Evolutionary conservation across 2,888 invertebrate species (phyloP).

Genomic region (Scaptomyza caliginosa): DNA sequence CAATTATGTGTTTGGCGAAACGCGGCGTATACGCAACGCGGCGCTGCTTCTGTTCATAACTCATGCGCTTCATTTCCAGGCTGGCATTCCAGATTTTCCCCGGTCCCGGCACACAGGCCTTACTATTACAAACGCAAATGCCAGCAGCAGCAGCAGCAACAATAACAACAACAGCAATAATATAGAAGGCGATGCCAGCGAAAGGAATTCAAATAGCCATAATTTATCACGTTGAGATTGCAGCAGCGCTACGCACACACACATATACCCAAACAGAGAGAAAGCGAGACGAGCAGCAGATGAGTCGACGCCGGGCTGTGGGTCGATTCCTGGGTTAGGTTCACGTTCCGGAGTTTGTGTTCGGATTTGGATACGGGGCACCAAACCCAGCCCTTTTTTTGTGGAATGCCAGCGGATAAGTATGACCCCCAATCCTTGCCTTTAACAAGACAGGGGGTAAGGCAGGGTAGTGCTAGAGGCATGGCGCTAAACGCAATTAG

Average conservation of each 20-base stretch:
- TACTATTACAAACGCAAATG: constrained; percentile 31
- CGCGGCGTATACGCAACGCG: constrained; percentile 60
- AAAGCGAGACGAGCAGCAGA: constrained; percentile 38
- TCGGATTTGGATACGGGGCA: constrained; percentile 16
- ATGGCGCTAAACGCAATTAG: constrained; percentile 60
- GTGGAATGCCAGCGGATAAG: constrained; percentile 57
- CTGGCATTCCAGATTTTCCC: constrained; percentile 15
- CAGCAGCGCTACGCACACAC: constrained; percentile 59
- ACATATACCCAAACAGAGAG: background rate
- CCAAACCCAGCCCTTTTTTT: constrained; percentile 23
- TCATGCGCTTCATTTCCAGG: constrained; percentile 73
- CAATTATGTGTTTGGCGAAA: constrained; percentile 75
- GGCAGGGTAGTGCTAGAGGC: constrained; percentile 32
- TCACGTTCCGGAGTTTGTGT: constrained; percentile 11
- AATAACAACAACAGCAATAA: constrained; percentile 19
- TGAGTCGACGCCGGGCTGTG: constrained; percentile 39
- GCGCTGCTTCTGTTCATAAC: constrained; percentile 62
- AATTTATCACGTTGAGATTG: constrained; percentile 78
- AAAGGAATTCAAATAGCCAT: constrained; percentile 77
- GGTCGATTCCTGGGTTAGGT: constrained; percentile 23
- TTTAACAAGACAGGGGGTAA: background rate
- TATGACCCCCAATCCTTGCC: constrained; percentile 2
- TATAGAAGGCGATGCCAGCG: constrained; percentile 36
- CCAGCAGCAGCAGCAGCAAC: constrained; percentile 11
- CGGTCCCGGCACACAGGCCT: background rate